Conservation (phyloP, 2,797 vertebrate genomes). For the Myotis myotis region DNA sequence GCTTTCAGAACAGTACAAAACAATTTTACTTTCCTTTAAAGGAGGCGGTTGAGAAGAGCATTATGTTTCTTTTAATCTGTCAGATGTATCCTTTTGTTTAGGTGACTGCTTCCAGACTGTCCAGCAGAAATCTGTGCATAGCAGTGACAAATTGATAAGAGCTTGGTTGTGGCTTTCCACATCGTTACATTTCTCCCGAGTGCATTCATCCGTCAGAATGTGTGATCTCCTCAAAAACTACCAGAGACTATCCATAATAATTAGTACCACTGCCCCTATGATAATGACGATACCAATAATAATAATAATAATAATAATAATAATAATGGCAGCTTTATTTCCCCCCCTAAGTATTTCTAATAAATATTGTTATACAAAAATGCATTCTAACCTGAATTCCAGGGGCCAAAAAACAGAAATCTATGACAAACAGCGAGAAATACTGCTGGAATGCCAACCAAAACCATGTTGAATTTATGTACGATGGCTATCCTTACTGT, state of each 20-base stretch:
- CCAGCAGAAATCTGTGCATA: not conserved
- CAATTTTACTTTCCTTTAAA: slow-evolving; percentile 24
- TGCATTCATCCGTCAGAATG: not conserved
- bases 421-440: not conserved
- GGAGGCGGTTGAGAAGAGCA: not conserved
- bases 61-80: not conserved
- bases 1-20: not conserved
- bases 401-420: not conserved
- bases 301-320: not conserved
- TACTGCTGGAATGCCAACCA: not conserved
- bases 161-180: not conserved
- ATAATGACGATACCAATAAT: not conserved
- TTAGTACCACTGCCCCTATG: not conserved
- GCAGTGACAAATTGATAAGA: not conserved
- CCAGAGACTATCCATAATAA: not conserved
- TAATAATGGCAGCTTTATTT: not conserved
- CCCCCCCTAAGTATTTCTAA: not conserved
- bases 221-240: not conserved
- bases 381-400: not conserved
- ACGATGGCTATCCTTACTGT: not conserved
- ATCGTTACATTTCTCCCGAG: not conserved
- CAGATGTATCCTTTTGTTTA: slow-evolving; percentile 4
- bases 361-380: not conserved
- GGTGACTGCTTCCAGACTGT: not conserved
- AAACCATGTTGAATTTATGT: not conserved